Base-by-base conservation (phyloP, 2,888 invertebrate genomes). In the Allacma fusca region DNA sequence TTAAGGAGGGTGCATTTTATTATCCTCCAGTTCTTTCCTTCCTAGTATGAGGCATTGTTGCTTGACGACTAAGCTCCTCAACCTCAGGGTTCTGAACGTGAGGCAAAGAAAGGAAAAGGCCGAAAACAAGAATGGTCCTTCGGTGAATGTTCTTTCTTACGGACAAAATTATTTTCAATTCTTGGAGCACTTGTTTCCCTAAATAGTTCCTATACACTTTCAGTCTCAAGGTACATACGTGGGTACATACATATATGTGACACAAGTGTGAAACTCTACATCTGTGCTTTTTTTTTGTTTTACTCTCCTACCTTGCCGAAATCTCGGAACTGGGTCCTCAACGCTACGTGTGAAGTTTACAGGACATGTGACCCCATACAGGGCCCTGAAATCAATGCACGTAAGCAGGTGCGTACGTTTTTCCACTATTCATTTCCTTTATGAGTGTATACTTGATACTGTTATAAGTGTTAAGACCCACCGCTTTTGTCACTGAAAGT, bases 1-100 rank as follows among this genome's bases (percentile, higher is more conserved):
- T 19, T 50, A 59, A 62, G 43, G 73, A 62, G 73, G 73, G 24
- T 73, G 34, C 62, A 64, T 64, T 73, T 73, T 72, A 72, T 72
- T 72, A 72, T 72, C 72, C 2, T 26, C 23, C 62, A 34, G 26
- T 62, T 16, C 9, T 23, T 59, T 19, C 62, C 62, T 57, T 59
- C 29, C 68, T 40, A 24, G 62, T 62, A 62, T 24, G 62, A 26
- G 62, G 62, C 16, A 62, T 62, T 62, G 62, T 62, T 62, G 62
- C 26, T 16, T 26, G 62, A 4, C 23, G 2, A 24, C 24, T 62
- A 62, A 62, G 62, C 62, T 62, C 62, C 62, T 62, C 62, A 1
- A 62, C 24, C 24, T 62, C 23, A 50, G 19, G n/a, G 50, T 19
- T 13, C 19, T 16, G 50, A 12, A 50, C 12, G 62, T 23, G 24